Percentiles rank a stretch among this genome's conserved stretches.
These are phyloP conservation scores for Apodemia hepburni DNA, from an alignment of 2,888 invertebrate species.

Conservation along the genomic window DNA sequence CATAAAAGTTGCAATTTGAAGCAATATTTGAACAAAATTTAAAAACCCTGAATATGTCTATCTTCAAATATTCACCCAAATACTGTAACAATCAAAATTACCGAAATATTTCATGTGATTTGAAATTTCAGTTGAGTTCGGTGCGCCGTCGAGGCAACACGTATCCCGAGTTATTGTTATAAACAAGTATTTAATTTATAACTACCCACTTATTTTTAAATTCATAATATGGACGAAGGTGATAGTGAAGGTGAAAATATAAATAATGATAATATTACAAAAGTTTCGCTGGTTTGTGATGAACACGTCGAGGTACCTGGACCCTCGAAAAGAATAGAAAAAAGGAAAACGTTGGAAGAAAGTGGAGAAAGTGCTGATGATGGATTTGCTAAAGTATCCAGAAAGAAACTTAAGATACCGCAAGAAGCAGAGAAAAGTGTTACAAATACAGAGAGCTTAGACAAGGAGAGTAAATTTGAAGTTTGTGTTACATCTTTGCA, in stretches of 20 bases:
- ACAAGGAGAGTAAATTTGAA: constrained; percentile 16
- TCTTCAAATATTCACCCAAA: too few species aligned
- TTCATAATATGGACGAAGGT: neutral
- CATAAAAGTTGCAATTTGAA: too few species aligned
- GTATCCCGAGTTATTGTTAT: too few species aligned
- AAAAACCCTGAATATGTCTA: too few species aligned
- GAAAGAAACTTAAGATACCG: neutral
- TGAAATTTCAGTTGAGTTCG: too few species aligned
- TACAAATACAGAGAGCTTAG: neutral
- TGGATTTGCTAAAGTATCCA: neutral
- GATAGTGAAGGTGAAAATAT: neutral
- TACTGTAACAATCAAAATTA: too few species aligned
- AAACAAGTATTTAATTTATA: too few species aligned
- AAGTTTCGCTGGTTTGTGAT: neutral
- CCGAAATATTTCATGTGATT: too few species aligned
- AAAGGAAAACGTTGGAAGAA: neutral
- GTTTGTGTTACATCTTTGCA: constrained; percentile 24
- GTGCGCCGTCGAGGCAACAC: too few species aligned
- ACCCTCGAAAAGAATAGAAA: neutral
- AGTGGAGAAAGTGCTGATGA: neutral
- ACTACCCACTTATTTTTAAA: neutral
- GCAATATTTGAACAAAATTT: too few species aligned
- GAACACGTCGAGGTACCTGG: neutral
- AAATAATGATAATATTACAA: neutral
- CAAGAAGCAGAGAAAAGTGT: constrained; percentile 25